Base-by-base conservation (phyloP, 2,113 vertebrate genomes). In the Forbesichthys papilliferus region DNA sequence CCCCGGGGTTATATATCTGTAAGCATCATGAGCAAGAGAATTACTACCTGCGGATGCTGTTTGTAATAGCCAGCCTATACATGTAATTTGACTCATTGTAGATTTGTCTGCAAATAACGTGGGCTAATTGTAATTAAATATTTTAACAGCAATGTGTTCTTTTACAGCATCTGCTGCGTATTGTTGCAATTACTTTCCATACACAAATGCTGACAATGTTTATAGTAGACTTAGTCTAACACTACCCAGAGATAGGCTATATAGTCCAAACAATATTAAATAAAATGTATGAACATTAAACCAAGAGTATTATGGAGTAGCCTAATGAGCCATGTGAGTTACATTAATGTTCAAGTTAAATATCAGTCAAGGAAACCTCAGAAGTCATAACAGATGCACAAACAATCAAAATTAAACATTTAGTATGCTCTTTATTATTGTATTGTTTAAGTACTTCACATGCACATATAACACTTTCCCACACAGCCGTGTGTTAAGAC, bases 371-470 rank as follows among this genome's bases (percentile, higher is more conserved):
- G 27, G 27, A 27, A 27, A 27, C 27, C 27, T 27, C 52, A 13
- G 5, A 53, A 52, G 10, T n/a, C 12, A 11, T 52, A n/a, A 52
- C 5, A 52, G 14, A 52, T 12, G 14, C 36, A 42, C 4, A 42
- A 42, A 18, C 52, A 54, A 27, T n/a, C 61, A 66, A 5, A 0
- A 46, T 52, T 20, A 11, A 42, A 2, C 60, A 54, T 75, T 69
- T 66, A 63, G 71, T 69, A 65, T 73, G 20, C 2, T 74, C 51
- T 64, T 74, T 56, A 83, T 83, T 76, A 27, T 27, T 27, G 27
- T 27, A 27, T 27, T 27, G 27, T 90, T 83, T 83, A 90, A 86
- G 68, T 85, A 88, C 83, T 80, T 80, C 67, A 88, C 82, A 92
- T 88, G 83, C 84, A 88, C 57, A 81, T 73, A 34, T 83, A 84